These are phyloP conservation scores for Nautilus pompilius DNA, from an alignment of 1,140 invertebrate genomes.

Conservation along the genomic window DNA sequence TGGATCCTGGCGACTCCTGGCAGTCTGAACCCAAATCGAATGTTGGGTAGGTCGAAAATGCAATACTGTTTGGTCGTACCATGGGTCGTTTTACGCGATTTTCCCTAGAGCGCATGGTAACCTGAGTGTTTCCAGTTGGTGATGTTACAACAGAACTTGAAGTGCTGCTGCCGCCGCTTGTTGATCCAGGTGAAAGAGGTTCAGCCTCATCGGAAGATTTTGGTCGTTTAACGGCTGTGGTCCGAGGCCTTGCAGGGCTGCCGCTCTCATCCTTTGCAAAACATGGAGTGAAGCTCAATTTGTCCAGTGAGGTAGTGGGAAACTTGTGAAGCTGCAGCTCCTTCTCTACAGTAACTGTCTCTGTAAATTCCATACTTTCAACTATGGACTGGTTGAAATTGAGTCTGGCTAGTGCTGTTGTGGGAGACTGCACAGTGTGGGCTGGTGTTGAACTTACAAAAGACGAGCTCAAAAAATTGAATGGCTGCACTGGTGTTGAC, in stretches of 20 bases:
- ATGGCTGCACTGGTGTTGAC: too few relatives aligned
- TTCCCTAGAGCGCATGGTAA: slow-evolving; percentile 42
- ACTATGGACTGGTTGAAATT: slow-evolving; percentile 44
- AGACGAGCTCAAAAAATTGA: too few relatives aligned
- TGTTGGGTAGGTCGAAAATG: slow-evolving; percentile 49
- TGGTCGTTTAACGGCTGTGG: slow-evolving; percentile 2
- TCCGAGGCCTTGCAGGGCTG: slow-evolving; percentile 11
- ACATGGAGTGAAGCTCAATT: slow-evolving; percentile 51
- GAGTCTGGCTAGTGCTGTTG: slow-evolving; percentile 53
- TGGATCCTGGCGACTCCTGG: slow-evolving; percentile 30
- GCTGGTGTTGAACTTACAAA: slow-evolving; percentile 5
- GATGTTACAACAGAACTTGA: slow-evolving; percentile 11
- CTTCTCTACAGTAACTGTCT: slow-evolving; percentile 12
- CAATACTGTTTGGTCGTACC: slow-evolving; percentile 51
- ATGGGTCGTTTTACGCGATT: slow-evolving; percentile 38
- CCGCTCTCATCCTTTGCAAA: slow-evolving; percentile 27
- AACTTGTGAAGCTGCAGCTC: slow-evolving; percentile 20
- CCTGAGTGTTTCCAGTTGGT: slow-evolving; percentile 16
- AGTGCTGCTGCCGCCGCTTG: slow-evolving; percentile 12
- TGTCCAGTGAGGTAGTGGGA: slow-evolving; percentile 49
- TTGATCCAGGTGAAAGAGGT: slow-evolving; percentile 23
- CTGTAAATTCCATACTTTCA: slow-evolving; percentile 10
- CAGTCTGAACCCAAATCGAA: slow-evolving; percentile 44
- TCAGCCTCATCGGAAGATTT: slow-evolving; percentile 6
- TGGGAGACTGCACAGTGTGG: slow-evolving; percentile 45